Conservation (phyloP, 2,797 vertebrate species). For the Scarus forsteni region DNA sequence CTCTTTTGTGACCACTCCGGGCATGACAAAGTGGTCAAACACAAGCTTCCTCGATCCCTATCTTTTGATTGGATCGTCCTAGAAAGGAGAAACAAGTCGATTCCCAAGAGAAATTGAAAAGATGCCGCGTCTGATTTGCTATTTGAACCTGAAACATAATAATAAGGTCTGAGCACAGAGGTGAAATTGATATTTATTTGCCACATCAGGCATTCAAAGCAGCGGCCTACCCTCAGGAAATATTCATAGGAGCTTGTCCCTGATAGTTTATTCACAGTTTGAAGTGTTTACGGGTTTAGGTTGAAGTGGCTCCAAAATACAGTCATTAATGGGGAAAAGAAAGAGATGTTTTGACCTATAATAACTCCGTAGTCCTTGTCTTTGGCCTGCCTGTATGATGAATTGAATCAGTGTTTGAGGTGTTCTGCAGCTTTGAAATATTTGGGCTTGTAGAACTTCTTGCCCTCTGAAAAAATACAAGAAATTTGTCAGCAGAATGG, state of each 20-base stretch:
- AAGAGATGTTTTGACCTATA: conserved; percentile 25
- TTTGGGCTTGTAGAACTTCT: background rate
- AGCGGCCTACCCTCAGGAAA: background rate
- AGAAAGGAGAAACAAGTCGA: background rate
- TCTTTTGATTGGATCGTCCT: conserved; percentile 37
- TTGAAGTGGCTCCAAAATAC: conserved; percentile 18
- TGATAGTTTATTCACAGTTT: conserved; percentile 25
- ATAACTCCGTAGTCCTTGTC: conserved; percentile 2
- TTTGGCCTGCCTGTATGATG: background rate
- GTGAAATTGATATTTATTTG: conserved; percentile 14
- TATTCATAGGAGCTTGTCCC: background rate
- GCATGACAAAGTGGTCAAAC: conserved; percentile 4
- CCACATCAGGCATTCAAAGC: background rate
- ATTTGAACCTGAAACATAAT: background rate
- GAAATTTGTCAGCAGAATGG: background rate
- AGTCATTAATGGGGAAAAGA: conserved; percentile 15
- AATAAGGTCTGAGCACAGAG: background rate
- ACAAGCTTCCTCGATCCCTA: background rate
- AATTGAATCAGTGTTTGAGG: background rate
- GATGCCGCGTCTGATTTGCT: background rate
- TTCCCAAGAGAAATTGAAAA: background rate
- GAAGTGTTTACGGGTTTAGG: conserved; percentile 35
- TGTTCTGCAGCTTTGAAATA: background rate
- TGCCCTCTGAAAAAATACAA: background rate
- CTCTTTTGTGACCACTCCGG: background rate